Base-by-base conservation (phyloP, 2,888 invertebrate species). In the Limnephilus rhombicus region DNA sequence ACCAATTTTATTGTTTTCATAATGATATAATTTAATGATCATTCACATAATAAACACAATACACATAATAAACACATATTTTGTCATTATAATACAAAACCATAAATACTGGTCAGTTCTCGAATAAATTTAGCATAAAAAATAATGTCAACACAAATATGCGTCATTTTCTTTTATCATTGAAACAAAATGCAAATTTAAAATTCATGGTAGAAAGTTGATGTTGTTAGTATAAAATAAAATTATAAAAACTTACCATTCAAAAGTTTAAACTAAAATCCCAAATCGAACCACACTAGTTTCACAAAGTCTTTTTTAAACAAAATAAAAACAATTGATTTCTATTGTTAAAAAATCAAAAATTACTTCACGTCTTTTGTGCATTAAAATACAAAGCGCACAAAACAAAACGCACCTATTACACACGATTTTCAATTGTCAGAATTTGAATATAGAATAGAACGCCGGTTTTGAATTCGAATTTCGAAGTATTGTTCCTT, bases 401-500 rank as follows among this genome's bases (percentile, higher is more conserved):
- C 83, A 37, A 83, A 83, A 83, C 83, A 83, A 83, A 83, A 82
- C 82, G 82, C 82, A 82, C 82, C 82, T 82, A 82, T 82, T 31
- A 37, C 83, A 83, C 83, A 83, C 83, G 37, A 83, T 82, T 82
- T 31, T 82, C 82, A 82, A 82, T 83, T 83, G 83, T 83, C 83
- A 83, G 83, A 83, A 83, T 83, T 83, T 83, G 83, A 83, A 83
- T 83, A 83, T 37, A 37, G 83, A 83, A 83, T 37, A 68, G 53
- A 68, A 37, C 83, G 83, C 83, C 83, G 34, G 83, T 31, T 37
- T 68, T 15, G 34, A 80, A 29, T 89, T 89, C 89, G 89, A 81
- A 89, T 80, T 89, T 89, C 89, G 80, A 89, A 89, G 37, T 37
- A 89, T 80, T 89, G 29, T 89, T n/a, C 49, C 31, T 80, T 45